Evolutionary conservation across 2,888 invertebrate genomes (phyloP), one percentile per base, ranked within the genome.

Genomic region (Mactromeris polynyma): DNA sequence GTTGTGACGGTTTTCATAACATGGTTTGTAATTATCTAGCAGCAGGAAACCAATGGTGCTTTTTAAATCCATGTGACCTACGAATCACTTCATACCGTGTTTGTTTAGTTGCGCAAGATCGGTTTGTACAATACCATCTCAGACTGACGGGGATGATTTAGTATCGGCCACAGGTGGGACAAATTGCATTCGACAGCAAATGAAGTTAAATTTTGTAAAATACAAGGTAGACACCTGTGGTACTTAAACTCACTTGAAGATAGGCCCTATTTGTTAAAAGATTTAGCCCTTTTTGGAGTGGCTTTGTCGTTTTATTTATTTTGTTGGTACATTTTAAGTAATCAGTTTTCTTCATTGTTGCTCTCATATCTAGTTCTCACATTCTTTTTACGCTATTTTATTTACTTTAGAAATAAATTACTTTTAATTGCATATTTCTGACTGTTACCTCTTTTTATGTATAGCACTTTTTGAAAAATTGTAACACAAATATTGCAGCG

Each of bases 201-300:
- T 73, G 73, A 73, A 73, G 36, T 73, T 73, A 73, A 73, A 73
- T 73, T 73, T 73, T 33, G 73, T 73, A 73, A 73, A 73, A 73
- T 73, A 36, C 73, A 73, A 33, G 17, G 17, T 73, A 73, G 36
- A 73, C 73, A 73, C 73, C 73, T 73, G 73, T 26, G 73, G 73
- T 36, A 73, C 73, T 73, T 73, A 73, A 73, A 73, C 33, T 36
- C 73, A 73, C 73, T 73, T 73, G 73, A 73, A 73, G 36, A 73
- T 73, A 73, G 73, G 73, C 36, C 73, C 19, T 73, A 36, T 73
- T 73, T 73, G 73, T 19, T 33, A 73, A 73, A 73, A 73, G 73
- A 73, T 73, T 73, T 73, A 73, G 73, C 73, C 73, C 36, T 33
- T 73, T 73, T 73, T 73, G 73, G 73, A 73, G 73, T 36, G 73